Conservation (phyloP, 2,888 invertebrate genomes). For the Platynereis dumerilii region DNA sequence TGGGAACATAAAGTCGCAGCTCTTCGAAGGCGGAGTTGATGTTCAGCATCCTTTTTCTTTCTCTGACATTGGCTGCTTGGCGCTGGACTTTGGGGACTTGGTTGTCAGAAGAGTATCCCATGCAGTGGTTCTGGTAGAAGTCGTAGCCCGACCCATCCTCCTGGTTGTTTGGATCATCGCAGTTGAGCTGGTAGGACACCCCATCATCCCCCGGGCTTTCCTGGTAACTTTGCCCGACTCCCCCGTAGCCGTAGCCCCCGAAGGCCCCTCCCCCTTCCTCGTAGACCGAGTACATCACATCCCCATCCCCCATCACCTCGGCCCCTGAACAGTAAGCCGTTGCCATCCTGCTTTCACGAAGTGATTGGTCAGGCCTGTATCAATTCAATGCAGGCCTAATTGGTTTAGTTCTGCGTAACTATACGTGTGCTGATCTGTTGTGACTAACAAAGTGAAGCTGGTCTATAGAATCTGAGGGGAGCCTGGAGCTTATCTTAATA, state of each 20-base stretch:
- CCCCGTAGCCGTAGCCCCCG: neutral
- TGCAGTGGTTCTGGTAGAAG: neutral
- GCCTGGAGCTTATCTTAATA: no score
- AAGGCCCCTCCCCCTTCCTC: conserved; percentile 2
- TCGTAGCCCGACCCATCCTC: no score
- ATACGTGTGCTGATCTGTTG: no score
- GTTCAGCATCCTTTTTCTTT: conserved; percentile 97
- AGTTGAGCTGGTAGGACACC: neutral
- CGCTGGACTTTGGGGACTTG: conserved; percentile 74
- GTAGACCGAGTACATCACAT: neutral
- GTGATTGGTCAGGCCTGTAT: no score
- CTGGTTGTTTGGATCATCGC: neutral
- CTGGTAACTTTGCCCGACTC: neutral
- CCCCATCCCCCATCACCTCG: no score
- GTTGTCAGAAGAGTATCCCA: neutral
- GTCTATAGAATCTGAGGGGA: no score
- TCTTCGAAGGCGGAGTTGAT: conserved; percentile 93
- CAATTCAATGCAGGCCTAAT: no score
- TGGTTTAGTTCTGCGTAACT: no score
- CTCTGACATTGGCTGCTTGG: conserved; percentile 91
- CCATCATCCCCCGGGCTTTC: conserved; percentile 5
- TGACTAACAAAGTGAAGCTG: no score
- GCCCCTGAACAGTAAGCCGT: no score
- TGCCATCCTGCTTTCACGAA: no score
- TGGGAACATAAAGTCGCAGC: conserved; percentile 94